Evolutionary conservation across 1,140 invertebrate genomes (phyloP).

Genomic region (Brachionus asplanchnoidis): DNA sequence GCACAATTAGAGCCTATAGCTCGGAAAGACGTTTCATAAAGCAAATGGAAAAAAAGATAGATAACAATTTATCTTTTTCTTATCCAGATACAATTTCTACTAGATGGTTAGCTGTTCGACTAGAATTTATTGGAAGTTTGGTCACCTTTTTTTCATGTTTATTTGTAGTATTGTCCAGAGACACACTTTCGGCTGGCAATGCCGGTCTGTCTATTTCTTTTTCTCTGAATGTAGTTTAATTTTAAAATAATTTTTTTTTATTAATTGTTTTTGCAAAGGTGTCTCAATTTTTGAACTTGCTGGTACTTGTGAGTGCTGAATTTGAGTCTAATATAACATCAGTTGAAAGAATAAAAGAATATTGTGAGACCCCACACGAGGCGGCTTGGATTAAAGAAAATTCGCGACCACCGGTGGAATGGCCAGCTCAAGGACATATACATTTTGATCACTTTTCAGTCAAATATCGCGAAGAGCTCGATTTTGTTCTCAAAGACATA

Average conservation of each 20-base stretch:
- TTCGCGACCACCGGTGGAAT: conserved; percentile 53
- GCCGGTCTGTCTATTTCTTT: conserved; percentile 62
- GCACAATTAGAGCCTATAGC: conserved; percentile 62
- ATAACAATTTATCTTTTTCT: conserved; percentile 29
- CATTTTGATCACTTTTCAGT: conserved; percentile 57
- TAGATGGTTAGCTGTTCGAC: conserved; percentile 36
- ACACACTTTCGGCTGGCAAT: conserved; percentile 48
- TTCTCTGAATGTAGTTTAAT: conserved; percentile 60
- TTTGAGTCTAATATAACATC: conserved; percentile 96
- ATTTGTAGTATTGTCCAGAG: not conserved
- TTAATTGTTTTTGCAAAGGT: not conserved
- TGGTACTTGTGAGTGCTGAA: conserved; percentile 91
- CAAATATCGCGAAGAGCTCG: conserved; percentile 48
- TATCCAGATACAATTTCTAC: conserved; percentile 39
- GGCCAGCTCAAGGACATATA: conserved; percentile 62
- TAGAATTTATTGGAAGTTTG: conserved; percentile 39
- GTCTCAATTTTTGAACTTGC: conserved; percentile 89
- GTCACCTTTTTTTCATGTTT: conserved; percentile 37
- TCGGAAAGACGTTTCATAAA: conserved; percentile 58
- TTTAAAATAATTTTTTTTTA: not conserved
- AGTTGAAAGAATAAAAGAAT: conserved; percentile 94
- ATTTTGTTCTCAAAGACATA: conserved; percentile 50
- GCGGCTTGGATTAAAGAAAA: conserved; percentile 46
- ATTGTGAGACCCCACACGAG: conserved; percentile 71
- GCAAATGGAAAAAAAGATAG: not conserved